Evolutionary conservation across 2,797 vertebrate species (phyloP), one percentile per base, ranked within the genome.

Genomic region (Hypotaenidia philippensis): DNA sequence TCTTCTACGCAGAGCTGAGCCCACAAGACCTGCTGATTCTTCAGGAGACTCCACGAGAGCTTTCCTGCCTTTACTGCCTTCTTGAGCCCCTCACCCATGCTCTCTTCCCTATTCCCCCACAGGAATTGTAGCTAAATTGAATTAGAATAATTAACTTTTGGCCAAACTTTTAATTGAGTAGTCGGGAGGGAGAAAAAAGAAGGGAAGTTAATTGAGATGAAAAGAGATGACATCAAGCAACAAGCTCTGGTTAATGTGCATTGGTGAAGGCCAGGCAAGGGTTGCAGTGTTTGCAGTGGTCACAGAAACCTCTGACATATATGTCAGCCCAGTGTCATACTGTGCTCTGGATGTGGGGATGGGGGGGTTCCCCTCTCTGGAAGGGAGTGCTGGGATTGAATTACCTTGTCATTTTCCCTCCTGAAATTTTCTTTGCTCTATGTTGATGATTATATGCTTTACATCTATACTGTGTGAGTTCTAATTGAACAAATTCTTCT

Each of bases 111-210:
- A 13, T 53, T 77, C 70, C 90, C 70, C 3, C 45, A 5, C 72
- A 45, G 72, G 92, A 88, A 60, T 9, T 59, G 52, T 15, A 64
- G 38, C 64, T 91, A 75, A 83, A 97, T 95, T 92, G 91, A 90
- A 96, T 96, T 78, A 83, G 32, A 80, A 71, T 94, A 89, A 95
- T 96, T 96, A 96, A 94, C 81, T 93, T 87, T 61, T 72, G 89
- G 91, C 87, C 91, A 92, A 76, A 79, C 80, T 94, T 93, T 45
- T 59, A 89, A 90, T 52, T 59, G 90, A 63, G 41, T 70, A 86
- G 61, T 94, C 81, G 91, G 57, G 74, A 90, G 85, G 79, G 79
- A 93, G 56, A 26, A 81, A 61, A 89, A 80, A 49, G 71, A 44
- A 90, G 31, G 56, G 44, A n/a, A 76, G 80, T 87, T 95, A 95